Evolutionary conservation across 2,888 invertebrate genomes (phyloP).

Genomic region (Dexiosoma caninum): DNA sequence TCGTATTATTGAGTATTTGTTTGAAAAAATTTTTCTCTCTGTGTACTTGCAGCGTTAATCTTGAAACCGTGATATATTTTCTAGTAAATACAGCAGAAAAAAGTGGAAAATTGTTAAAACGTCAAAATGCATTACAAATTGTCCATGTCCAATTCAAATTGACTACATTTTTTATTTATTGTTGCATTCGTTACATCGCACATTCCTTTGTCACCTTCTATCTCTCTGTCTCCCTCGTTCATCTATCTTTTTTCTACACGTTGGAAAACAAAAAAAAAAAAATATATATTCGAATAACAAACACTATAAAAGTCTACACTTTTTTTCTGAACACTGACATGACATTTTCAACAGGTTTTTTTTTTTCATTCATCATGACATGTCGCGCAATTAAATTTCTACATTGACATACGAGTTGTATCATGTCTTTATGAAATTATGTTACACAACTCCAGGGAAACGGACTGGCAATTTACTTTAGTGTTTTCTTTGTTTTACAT

Average conservation of each 20-base stretch:
- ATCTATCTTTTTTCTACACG: no score
- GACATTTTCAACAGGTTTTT: conserved; percentile 15
- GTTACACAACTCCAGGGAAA: conserved; percentile 33
- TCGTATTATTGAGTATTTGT: no score
- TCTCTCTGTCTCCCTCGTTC: no score
- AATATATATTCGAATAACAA: no score
- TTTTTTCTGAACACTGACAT: conserved; percentile 11
- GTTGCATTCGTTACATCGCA: no score
- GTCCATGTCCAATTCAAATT: conserved; percentile 57
- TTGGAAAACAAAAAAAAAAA: no score
- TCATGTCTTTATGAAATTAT: conserved; percentile 46
- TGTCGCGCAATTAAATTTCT: conserved; percentile 58
- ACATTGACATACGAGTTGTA: conserved; percentile 44
- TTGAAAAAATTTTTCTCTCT: no score
- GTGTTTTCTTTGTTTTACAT: not conserved
- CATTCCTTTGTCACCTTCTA: no score
- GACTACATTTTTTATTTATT: conserved; percentile 13
- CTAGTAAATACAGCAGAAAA: not conserved
- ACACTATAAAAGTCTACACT: not conserved
- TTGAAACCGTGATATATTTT: no score
- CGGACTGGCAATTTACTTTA: not conserved
- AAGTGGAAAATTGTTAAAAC: conserved; percentile 59
- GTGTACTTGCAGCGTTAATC: no score
- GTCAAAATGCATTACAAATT: conserved; percentile 73
- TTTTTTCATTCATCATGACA: conserved; percentile 45